These are phyloP conservation scores for Drosophila obscura DNA, from an alignment of 1,140 invertebrate genomes.

Conservation along the genomic window DNA sequence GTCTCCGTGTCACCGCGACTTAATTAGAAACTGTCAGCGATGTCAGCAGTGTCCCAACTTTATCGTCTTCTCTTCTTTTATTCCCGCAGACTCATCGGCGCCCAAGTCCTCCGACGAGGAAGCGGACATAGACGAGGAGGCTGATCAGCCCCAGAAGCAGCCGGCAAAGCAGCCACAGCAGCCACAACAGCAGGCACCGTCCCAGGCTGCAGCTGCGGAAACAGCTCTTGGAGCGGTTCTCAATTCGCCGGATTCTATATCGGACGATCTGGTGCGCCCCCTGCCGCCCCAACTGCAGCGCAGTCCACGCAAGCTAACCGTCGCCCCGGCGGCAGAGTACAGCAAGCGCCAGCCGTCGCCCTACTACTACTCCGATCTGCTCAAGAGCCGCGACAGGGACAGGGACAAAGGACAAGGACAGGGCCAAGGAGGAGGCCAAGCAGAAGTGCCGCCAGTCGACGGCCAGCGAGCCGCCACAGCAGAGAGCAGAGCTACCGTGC, in stretches of 20 bases:
- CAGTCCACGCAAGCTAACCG: conserved; percentile 75
- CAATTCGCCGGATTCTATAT: conserved; percentile 85
- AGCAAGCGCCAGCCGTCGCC: conserved; percentile 89
- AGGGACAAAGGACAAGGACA: conserved; percentile 31
- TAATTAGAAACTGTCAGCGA: conserved; percentile 57
- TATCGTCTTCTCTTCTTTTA: neutral
- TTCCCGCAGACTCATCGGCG: conserved; percentile 70
- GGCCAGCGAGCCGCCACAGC: conserved; percentile 76
- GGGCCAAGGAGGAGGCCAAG: conserved; percentile 59
- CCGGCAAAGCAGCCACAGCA: neutral
- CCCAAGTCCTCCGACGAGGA: conserved; percentile 83
- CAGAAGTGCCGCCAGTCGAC: conserved; percentile 75
- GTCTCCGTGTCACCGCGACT: conserved; percentile 40
- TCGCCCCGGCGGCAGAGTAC: conserved; percentile 56
- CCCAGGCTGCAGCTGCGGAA: neutral
- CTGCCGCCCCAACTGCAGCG: conserved; percentile 75
- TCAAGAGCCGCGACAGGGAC: conserved; percentile 85
- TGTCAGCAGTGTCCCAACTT: conserved; percentile 7
- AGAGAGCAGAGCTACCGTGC: conserved; percentile 38
- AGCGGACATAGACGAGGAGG: conserved; percentile 74
- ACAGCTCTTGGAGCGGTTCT: conserved; percentile 52
- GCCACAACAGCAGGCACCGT: conserved; percentile 58
- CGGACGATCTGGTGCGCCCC: conserved; percentile 83
- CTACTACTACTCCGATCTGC: conserved; percentile 91
- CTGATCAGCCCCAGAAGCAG: conserved; percentile 38